Conservation (phyloP, 2,113 vertebrate genomes). For the Chlorocebus sabaeus region DNA sequence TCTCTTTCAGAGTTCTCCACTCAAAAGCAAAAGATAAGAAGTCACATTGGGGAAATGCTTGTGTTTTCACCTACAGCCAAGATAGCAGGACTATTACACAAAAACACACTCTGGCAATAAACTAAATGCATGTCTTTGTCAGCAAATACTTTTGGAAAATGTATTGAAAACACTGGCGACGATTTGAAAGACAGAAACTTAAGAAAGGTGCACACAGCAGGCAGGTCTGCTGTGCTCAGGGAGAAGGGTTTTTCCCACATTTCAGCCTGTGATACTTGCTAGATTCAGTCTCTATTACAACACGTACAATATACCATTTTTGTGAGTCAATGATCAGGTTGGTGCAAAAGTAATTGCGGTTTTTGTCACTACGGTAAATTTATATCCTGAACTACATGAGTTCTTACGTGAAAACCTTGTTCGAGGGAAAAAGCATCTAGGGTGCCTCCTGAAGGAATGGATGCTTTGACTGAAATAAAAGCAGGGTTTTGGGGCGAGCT, state of each 20-base stretch:
- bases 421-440: background rate
- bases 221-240: background rate
- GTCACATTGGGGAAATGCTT: background rate
- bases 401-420: conserved; percentile 8
- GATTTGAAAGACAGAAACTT: background rate
- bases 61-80: background rate
- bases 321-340: background rate
- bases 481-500: background rate
- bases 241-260: background rate
- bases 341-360: too few species aligned
- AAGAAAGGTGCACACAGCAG: fast-evolving
- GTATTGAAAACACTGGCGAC: background rate
- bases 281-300: background rate
- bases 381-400: background rate
- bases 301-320: background rate
- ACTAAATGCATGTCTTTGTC: background rate
- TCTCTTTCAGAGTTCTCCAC: background rate
- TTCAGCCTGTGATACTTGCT: too few species aligned
- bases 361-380: background rate
- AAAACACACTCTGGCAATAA: background rate
- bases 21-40: background rate
- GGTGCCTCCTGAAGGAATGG: background rate
- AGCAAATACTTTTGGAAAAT: background rate
- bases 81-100: background rate
- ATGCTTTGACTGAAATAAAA: background rate